These are phyloP conservation scores for Mormyrops attenuatus DNA, from an alignment of 2,797 vertebrate genomes.

Conservation along the genomic window DNA sequence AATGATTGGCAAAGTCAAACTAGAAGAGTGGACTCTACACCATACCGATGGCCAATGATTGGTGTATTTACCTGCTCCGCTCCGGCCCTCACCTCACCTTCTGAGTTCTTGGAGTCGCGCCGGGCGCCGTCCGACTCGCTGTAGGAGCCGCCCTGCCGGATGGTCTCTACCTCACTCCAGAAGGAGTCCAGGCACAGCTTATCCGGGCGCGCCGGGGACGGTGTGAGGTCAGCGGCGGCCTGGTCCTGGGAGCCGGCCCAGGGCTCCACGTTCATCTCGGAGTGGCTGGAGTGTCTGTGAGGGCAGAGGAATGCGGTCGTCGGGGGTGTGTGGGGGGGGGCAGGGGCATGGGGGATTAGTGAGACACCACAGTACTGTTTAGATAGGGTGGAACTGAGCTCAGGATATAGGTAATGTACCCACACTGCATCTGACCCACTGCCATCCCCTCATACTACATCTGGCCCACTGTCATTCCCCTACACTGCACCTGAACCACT, in stretches of 20 bases:
- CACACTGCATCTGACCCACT: not conserved
- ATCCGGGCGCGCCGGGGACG: slow-evolving; percentile 60
- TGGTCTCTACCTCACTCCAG: slow-evolving; percentile 82
- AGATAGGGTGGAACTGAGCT: not conserved
- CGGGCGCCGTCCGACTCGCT: slow-evolving; percentile 63
- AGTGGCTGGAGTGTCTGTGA: slow-evolving; percentile 59
- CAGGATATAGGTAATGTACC: not conserved
- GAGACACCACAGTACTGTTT: not conserved
- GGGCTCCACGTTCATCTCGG: slow-evolving; percentile 72
- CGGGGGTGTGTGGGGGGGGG: too few species aligned
- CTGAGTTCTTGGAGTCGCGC: slow-evolving; percentile 69
- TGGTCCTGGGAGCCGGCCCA: slow-evolving; percentile 57
- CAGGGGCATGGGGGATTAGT: not conserved
- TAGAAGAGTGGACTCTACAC: not conserved
- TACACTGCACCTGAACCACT: not conserved
- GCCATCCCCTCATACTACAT: not conserved
- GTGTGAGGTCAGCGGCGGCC: slow-evolving; percentile 50
- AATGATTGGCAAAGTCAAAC: not conserved
- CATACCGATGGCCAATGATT: not conserved
- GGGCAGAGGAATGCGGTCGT: slow-evolving; percentile 38
- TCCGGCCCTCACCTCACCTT: slow-evolving; percentile 60
- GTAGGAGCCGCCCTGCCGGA: slow-evolving; percentile 65
- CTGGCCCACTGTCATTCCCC: not conserved
- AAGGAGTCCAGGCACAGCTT: slow-evolving; percentile 77
- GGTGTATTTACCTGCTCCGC: not conserved